Evolutionary conservation across 2,113 vertebrate genomes (phyloP), one percentile per base, ranked within the genome.

Genomic region (Mobula birostris): DNA sequence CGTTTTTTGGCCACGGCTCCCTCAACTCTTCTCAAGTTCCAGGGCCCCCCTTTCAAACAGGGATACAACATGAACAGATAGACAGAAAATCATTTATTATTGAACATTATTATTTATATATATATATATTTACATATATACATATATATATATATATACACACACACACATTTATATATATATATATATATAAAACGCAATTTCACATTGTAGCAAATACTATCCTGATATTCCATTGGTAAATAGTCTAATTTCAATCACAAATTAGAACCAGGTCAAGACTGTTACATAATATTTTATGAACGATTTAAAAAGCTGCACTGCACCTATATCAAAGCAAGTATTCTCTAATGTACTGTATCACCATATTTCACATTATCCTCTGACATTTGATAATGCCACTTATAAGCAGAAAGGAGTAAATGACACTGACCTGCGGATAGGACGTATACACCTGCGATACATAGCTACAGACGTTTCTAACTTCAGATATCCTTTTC

Each of bases 341-440:
- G 61, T 32, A 90, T 5, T 32, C 12, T 66, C 61, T 66, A 27
- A 85, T 11, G 29, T 61, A 88, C 29, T 32, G 61, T 29, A 32
- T 12, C 4, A 8, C 85, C 12, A 68, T 66, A 61, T 68, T n/a
- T 29, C 58, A 32, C 17, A n/a, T 90, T 32, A 36, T 15, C 7
- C 66, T 72, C 90, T 12, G 21, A 72, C 32, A 27, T 91, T 74
- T 93, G 91, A 93, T 27, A 74, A 76, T 76, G 2, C 4, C 40
- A 56, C 36, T 56, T 93, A 48, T 32, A 14, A 74, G 27, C 36
- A 87, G 83, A 48, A 92, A 93, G 32, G 68, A 70, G 40, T 72
- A 93, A 19, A 11, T 72, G 66, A 48, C 24, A 93, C 91, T 93
- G 91, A 93, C 91, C 91, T 93, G 14, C 48, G 70, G 91, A 21